phyloP scores from a whole-genome alignment of 2,797 vertebrate species.

The Aphelocoma californica region DNA sequence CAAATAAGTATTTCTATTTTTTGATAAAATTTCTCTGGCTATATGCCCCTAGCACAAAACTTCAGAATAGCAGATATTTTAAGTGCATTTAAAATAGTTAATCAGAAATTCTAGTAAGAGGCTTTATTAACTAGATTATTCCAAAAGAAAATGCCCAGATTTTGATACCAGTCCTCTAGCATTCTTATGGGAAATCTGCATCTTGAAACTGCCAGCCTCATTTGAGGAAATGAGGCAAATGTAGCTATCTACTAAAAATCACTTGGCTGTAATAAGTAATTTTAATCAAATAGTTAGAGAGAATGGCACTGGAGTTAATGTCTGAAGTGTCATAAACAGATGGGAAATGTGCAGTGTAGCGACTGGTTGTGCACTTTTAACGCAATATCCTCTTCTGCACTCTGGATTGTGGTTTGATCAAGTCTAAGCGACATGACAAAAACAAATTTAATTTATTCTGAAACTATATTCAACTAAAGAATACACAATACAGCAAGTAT shows the following conservation, averaged over 20 bases:
- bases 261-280: slow-evolving; percentile 44
- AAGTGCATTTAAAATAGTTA: not conserved
- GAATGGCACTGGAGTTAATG: slow-evolving; percentile 38
- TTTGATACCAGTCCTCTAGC: not conserved
- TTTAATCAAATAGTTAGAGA: slow-evolving; percentile 61
- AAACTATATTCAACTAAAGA: slow-evolving; percentile 18
- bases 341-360: slow-evolving; percentile 14
- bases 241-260: slow-evolving; percentile 57
- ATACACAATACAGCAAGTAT: not conserved
- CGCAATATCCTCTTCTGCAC: not conserved
- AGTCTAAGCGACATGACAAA: slow-evolving; percentile 39
- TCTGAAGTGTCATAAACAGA: slow-evolving; percentile 25
- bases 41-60: not conserved
- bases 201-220: slow-evolving; percentile 15
- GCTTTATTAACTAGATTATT: not conserved
- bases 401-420: slow-evolving; percentile 19
- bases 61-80: not conserved
- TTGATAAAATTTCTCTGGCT: not conserved
- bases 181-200: slow-evolving; percentile 3
- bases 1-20: not conserved
- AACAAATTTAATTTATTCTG: slow-evolving; percentile 58
- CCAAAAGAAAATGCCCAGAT: not conserved
- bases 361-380: slow-evolving; percentile 8
- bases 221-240: slow-evolving; percentile 46
- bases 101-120: not conserved